phyloP scores from a whole-genome alignment of 2,113 vertebrate species.

The Phalacrocorax pelagicus region DNA sequence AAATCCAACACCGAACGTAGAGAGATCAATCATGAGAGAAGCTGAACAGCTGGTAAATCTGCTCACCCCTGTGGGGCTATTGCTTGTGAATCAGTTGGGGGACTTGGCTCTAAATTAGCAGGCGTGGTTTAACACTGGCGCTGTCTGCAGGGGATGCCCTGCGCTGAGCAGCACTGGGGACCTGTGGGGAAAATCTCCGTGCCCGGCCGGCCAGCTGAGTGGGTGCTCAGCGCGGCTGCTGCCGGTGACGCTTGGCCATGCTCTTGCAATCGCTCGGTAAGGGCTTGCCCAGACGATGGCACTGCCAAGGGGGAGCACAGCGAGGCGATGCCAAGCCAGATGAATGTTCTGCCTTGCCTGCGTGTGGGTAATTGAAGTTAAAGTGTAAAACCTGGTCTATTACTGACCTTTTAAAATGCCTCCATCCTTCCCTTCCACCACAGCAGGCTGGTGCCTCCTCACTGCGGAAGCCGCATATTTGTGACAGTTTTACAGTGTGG shows the following conservation, averaged over 20 bases:
- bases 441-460: neutral
- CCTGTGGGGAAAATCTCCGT: fast-evolving
- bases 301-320: neutral
- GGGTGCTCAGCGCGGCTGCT: neutral
- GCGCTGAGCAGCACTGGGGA: neutral
- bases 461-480: neutral
- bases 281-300: neutral
- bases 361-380: slow-evolving; percentile 9
- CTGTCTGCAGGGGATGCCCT: neutral
- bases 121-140: neutral
- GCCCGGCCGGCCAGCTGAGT: fast-evolving
- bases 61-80: neutral
- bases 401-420: slow-evolving; percentile 61
- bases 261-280: fast-evolving
- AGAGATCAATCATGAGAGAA: neutral
- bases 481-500: slow-evolving; percentile 8
- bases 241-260: neutral
- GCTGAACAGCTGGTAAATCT: neutral
- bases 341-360: neutral
- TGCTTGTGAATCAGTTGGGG: neutral
- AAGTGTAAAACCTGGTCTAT: slow-evolving; percentile 58
- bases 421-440: slow-evolving; percentile 10
- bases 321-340: neutral
- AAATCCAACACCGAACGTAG: neutral
- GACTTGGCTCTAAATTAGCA: neutral